These are phyloP conservation scores for Hypselothyrea guttata DNA, from an alignment of 2,888 invertebrate species.

Conservation along the genomic window DNA sequence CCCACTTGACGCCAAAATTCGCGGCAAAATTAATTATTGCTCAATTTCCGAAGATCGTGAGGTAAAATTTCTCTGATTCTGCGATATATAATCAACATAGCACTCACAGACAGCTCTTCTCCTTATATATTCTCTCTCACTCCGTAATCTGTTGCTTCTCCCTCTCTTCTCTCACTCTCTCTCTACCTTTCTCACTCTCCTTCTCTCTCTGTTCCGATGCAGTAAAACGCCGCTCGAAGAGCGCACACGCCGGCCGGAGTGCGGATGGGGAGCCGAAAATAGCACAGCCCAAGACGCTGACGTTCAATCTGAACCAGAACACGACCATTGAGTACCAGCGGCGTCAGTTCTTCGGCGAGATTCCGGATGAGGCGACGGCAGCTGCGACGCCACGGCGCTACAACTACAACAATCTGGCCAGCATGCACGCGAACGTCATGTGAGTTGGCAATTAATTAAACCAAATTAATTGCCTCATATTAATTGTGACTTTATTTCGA, in stretches of 20 bases:
- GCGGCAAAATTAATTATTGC: too few relatives aligned
- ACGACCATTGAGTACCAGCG: conserved; percentile 81
- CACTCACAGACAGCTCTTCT: too few relatives aligned
- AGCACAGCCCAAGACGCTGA: conserved; percentile 80
- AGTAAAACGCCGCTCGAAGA: conserved; percentile 82
- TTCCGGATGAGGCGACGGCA: conserved; percentile 50
- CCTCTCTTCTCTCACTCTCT: neutral
- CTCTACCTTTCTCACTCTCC: neutral
- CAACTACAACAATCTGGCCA: conserved; percentile 78
- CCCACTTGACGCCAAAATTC: too few relatives aligned
- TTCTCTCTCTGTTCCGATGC: neutral
- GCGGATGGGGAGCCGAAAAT: conserved; percentile 79
- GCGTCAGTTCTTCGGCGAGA: conserved; percentile 79
- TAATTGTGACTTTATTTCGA: too few relatives aligned
- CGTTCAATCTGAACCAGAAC: conserved; percentile 82
- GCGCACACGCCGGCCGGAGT: conserved; percentile 81
- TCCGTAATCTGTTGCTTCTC: neutral
- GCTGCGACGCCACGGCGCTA: conserved; percentile 58
- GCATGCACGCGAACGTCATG: conserved; percentile 82
- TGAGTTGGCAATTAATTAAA: conserved; percentile 58
- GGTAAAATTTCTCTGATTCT: too few relatives aligned
- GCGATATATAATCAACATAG: too few relatives aligned
- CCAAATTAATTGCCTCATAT: too few relatives aligned
- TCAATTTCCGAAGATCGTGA: too few relatives aligned
- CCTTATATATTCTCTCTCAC: too few relatives aligned